Conservation (phyloP, 1,140 invertebrate species). For the Scaptomyza montana region DNA sequence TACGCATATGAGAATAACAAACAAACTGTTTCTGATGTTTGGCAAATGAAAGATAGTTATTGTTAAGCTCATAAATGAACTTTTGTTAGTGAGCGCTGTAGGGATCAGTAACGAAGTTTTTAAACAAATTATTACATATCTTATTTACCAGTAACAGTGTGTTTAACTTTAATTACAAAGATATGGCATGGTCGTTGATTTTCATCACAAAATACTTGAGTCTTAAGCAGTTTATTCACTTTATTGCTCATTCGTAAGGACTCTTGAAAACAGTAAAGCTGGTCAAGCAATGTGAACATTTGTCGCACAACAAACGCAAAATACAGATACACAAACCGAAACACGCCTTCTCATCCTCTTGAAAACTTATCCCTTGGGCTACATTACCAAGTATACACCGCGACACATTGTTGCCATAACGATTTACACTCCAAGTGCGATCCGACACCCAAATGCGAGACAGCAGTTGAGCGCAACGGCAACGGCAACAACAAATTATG, state of each 20-base stretch:
- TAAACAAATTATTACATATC: too few species aligned
- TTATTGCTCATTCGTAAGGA: neutral
- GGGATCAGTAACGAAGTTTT: too few species aligned
- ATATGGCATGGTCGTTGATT: too few species aligned
- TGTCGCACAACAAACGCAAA: neutral
- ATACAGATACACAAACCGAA: neutral
- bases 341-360: neutral
- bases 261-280: neutral
- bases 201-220: neutral
- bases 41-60: neutral
- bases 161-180: too few species aligned
- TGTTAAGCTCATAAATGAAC: neutral
- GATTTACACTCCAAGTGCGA: slow-evolving; percentile 51
- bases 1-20: neutral
- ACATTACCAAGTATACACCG: slow-evolving; percentile 5
- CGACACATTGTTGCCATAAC: slow-evolving; percentile 60
- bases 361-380: neutral
- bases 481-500: slow-evolving; percentile 61
- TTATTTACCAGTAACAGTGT: too few species aligned
- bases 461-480: slow-evolving; percentile 26
- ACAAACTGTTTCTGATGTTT: neutral
- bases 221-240: neutral
- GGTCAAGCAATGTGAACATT: neutral
- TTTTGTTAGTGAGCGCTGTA: too few species aligned
- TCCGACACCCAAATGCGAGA: slow-evolving; percentile 31